Evolutionary conservation across 2,888 invertebrate species (phyloP).

Genomic region (Netelia fuscicornis): DNA sequence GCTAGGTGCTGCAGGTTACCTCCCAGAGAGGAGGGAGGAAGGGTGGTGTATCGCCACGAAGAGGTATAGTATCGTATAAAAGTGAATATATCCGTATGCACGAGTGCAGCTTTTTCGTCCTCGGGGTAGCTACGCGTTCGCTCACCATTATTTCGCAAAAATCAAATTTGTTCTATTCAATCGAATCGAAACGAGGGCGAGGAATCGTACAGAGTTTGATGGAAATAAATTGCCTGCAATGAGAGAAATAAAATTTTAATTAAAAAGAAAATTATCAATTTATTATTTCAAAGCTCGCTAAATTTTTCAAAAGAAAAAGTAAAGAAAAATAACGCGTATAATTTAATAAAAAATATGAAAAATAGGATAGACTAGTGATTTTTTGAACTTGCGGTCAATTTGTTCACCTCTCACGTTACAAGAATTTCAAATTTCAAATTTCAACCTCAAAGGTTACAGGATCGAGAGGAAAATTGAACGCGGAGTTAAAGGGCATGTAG

Average conservation of each 20-base stretch:
- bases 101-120: slow-evolving; percentile 3
- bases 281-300: too few relatives aligned
- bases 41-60: slow-evolving; percentile 18
- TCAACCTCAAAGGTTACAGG: not conserved
- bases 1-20: slow-evolving; percentile 40
- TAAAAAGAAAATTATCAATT: too few relatives aligned
- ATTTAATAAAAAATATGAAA: too few relatives aligned
- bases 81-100: slow-evolving; percentile 11
- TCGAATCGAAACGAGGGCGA: not conserved
- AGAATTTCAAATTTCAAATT: too few relatives aligned
- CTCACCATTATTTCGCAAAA: slow-evolving; percentile 7
- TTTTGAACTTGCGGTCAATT: too few relatives aligned
- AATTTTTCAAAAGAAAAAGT: too few relatives aligned
- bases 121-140: slow-evolving; percentile 7
- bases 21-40: slow-evolving; percentile 19
- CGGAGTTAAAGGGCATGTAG: slow-evolving; percentile 33
- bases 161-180: too few relatives aligned
- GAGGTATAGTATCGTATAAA: slow-evolving; percentile 12
- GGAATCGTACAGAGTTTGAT: slow-evolving; percentile 1
- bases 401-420: too few relatives aligned
- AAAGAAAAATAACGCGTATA: too few relatives aligned
- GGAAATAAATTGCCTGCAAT: not conserved
- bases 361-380: too few relatives aligned
- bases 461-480: not conserved
- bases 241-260: too few relatives aligned